A percentile compares a stretch with the other conserved stretches of the same genome.
phyloP scores from a whole-genome alignment of 2,888 invertebrate species.

The Thera britannica region DNA sequence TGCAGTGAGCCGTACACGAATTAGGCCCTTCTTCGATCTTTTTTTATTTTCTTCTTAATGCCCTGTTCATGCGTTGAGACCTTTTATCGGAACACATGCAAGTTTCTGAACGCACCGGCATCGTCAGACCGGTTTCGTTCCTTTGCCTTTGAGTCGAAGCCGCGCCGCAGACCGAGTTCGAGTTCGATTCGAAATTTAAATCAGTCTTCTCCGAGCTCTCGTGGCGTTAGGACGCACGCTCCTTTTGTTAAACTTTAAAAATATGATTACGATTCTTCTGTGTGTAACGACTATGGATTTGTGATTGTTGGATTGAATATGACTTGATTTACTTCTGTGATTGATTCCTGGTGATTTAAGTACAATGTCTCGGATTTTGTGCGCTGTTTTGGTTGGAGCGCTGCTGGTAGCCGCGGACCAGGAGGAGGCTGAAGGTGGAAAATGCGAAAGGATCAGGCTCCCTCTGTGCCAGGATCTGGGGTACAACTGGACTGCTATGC shows the following conservation, averaged over 20 bases:
- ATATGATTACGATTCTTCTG: slow-evolving; percentile 69
- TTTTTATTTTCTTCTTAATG: slow-evolving; percentile 74
- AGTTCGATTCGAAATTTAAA: slow-evolving; percentile 50
- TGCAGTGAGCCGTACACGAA: slow-evolving; percentile 81
- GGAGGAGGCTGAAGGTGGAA: slow-evolving; percentile 78
- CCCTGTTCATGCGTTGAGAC: slow-evolving; percentile 79
- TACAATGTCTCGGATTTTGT: slow-evolving; percentile 75
- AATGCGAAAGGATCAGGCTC: slow-evolving; percentile 92
- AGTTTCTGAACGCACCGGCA: slow-evolving; percentile 72
- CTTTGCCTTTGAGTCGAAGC: slow-evolving; percentile 73
- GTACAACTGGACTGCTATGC: slow-evolving; percentile 95
- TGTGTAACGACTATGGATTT: slow-evolving; percentile 64
- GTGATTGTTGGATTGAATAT: slow-evolving; percentile 67
- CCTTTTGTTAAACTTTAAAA: slow-evolving; percentile 39
- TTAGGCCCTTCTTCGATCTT: slow-evolving; percentile 72
- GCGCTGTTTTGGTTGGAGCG: slow-evolving; percentile 64
- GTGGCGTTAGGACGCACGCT: slow-evolving; percentile 53
- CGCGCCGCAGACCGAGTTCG: slow-evolving; percentile 56
- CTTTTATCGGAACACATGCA: slow-evolving; percentile 82
- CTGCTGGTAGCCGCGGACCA: slow-evolving; percentile 74
- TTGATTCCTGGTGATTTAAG: slow-evolving; percentile 52
- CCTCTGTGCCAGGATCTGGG: slow-evolving; percentile 92
- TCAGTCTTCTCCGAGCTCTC: slow-evolving; percentile 68
- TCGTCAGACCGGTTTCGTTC: slow-evolving; percentile 72
- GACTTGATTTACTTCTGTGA: slow-evolving; percentile 55